phyloP scores from a whole-genome alignment of 2,888 invertebrate species.

The Phalangium opilio region DNA sequence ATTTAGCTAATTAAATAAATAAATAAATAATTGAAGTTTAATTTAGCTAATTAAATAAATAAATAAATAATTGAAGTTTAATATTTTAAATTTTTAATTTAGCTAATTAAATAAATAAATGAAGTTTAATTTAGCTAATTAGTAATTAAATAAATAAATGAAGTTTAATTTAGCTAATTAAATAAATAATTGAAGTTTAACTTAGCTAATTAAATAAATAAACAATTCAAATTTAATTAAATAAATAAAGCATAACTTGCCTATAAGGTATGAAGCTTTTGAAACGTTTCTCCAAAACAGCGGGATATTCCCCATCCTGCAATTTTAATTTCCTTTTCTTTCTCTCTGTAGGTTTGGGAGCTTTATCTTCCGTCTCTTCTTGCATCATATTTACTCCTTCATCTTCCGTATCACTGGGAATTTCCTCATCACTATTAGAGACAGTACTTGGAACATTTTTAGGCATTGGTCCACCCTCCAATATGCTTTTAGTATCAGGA shows the following conservation, averaged over 20 bases:
- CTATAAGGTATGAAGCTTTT: conserved; percentile 25
- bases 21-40: too few species aligned
- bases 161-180: too few species aligned
- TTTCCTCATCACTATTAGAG: conserved; percentile 19
- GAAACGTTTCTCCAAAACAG: conserved; percentile 27
- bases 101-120: too few species aligned
- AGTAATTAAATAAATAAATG: too few species aligned
- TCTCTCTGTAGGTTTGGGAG: conserved; percentile 31
- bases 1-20: too few species aligned
- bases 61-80: too few species aligned
- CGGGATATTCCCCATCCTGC: conserved; percentile 34
- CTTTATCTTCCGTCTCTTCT: conserved; percentile 32
- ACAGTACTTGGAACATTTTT: neutral
- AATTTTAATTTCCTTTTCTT: conserved; percentile 12
- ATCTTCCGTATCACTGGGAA: conserved; percentile 19
- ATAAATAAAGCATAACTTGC: conserved; percentile 19
- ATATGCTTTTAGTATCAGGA: conserved; percentile 49
- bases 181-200: neutral
- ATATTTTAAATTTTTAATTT: too few species aligned
- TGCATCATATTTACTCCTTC: conserved; percentile 7
- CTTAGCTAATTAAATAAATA: too few species aligned
- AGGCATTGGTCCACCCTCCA: conserved; percentile 15
- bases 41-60: too few species aligned
- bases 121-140: too few species aligned
- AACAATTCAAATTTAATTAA: too few species aligned